phyloP scores from a whole-genome alignment of 2,797 vertebrate species.

The Buphagus erythrorhynchus region DNA sequence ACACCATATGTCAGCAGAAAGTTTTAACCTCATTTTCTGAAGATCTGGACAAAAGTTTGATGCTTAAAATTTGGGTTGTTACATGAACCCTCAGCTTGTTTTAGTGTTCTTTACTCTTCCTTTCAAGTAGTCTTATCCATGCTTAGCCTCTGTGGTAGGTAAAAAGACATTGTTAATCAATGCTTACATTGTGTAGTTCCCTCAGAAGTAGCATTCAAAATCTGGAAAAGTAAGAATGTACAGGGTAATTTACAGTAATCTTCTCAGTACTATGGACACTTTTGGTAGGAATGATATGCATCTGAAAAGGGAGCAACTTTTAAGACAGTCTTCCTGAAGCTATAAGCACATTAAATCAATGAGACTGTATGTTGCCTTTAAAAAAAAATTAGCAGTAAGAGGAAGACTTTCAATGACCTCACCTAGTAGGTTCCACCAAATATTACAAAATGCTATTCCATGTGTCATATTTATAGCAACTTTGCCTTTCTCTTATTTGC shows the following conservation, averaged over 20 bases:
- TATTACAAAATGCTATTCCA: background rate
- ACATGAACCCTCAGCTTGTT: conserved; percentile 21
- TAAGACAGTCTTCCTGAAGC: background rate
- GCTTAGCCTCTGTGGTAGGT: conserved; percentile 74
- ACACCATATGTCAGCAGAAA: background rate
- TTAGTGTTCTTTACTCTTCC: background rate
- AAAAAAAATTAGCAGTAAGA: background rate
- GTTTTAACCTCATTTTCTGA: background rate
- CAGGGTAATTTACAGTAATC: conserved; percentile 62
- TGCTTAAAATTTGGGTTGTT: conserved; percentile 23
- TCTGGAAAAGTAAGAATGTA: conserved; percentile 62
- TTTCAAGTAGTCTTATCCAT: conserved; percentile 52
- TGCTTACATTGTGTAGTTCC: conserved; percentile 61
- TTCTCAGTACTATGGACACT: conserved; percentile 43
- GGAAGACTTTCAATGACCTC: background rate
- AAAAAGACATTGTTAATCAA: conserved; percentile 71
- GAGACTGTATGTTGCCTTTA: background rate
- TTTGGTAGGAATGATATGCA: conserved; percentile 61
- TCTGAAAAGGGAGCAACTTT: conserved; percentile 46
- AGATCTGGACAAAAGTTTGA: background rate
- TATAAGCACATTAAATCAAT: background rate
- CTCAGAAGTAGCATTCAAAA: conserved; percentile 70
- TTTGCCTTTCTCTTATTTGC: background rate
- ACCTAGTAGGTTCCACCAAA: background rate
- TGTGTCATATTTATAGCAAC: background rate